A percentile compares a stretch with the other conserved stretches of the same genome.
These are phyloP conservation scores for Hippopotamyrus pictus DNA, from an alignment of 2,797 vertebrate species.

Conservation along the genomic window DNA sequence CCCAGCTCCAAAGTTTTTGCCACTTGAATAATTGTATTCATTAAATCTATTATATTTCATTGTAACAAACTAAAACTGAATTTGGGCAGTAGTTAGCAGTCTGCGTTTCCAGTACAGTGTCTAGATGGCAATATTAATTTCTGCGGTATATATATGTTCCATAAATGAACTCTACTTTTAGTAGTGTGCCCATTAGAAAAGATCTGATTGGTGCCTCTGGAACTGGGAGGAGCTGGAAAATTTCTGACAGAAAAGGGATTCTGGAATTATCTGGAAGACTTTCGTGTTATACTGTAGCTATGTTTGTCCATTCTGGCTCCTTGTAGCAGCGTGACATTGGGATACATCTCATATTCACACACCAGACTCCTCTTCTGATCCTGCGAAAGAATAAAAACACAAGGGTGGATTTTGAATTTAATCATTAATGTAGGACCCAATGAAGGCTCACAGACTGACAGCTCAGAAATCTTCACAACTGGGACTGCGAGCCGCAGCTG, in stretches of 20 bases:
- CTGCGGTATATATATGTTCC: neutral
- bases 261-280: slow-evolving; percentile 47
- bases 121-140: neutral
- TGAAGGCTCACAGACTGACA: neutral
- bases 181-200: neutral
- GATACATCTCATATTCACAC: slow-evolving; percentile 72
- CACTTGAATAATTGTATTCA: slow-evolving; percentile 2
- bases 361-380: slow-evolving; percentile 80
- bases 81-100: neutral
- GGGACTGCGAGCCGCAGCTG: neutral
- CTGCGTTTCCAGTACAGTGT: neutral
- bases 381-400: slow-evolving; percentile 58
- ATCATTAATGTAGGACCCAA: neutral
- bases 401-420: neutral
- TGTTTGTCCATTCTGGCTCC: slow-evolving; percentile 62
- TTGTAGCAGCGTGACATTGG: slow-evolving; percentile 55
- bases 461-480: neutral
- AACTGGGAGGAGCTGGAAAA: slow-evolving; percentile 34
- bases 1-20: slow-evolving; percentile 22
- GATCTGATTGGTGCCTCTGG: slow-evolving; percentile 15
- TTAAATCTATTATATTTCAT: slow-evolving; percentile 15
- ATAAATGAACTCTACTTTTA: neutral
- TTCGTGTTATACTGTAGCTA: slow-evolving; percentile 28
- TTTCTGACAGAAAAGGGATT: slow-evolving; percentile 30
- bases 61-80: slow-evolving; percentile 4